A percentile compares a stretch with the other conserved stretches of the same genome.
phyloP scores from a whole-genome alignment of 2,797 vertebrate genomes.

The Syndactyla subalaris region DNA sequence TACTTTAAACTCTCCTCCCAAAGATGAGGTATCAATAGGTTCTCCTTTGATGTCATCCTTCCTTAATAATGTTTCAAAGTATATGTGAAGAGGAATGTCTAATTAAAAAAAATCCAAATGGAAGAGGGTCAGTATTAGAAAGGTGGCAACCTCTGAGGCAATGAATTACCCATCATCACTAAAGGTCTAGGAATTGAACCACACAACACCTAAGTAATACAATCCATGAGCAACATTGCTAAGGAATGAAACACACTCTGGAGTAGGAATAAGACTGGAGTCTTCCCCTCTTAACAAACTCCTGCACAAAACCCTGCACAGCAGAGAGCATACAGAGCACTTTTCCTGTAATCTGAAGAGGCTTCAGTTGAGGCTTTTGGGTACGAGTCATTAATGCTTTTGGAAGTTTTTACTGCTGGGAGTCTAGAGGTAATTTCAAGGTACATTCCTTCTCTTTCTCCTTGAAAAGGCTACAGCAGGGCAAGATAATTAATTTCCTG shows the following conservation, averaged over 20 bases:
- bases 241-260: background rate
- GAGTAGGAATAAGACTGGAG: background rate
- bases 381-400: background rate
- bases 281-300: background rate
- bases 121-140: background rate
- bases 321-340: background rate
- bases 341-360: background rate
- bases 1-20: constrained; percentile 64
- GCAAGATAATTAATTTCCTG: background rate
- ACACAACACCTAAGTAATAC: background rate
- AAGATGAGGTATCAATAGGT: constrained; percentile 66
- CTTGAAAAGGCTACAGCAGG: background rate
- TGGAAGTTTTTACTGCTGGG: background rate
- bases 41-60: constrained; percentile 81
- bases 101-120: background rate
- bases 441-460: background rate
- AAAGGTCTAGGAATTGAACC: background rate
- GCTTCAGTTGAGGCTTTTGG: background rate
- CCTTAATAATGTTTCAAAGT: constrained; percentile 74
- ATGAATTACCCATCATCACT: background rate
- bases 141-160: background rate
- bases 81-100: constrained; percentile 79
- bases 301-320: background rate
- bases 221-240: background rate
- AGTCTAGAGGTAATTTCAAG: background rate